Evolutionary conservation across 2,113 vertebrate genomes (phyloP), one percentile per base, ranked within the genome.

Genomic region (Puffinus mauretanicus): DNA sequence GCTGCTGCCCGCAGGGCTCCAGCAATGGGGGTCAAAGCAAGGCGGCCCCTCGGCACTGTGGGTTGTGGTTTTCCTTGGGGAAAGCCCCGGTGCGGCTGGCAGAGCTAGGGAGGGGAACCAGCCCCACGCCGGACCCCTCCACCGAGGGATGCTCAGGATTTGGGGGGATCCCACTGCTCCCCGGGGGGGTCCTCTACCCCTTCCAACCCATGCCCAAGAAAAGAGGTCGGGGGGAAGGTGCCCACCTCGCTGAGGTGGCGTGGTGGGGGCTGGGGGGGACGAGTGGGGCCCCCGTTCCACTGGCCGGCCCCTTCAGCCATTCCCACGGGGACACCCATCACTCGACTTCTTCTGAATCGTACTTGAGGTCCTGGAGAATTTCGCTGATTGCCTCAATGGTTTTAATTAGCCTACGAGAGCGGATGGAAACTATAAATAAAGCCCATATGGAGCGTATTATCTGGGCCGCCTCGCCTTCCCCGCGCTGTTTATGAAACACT

Each of bases 321-420:
- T 96, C 93, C 94, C 96, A 79, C 49, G 80, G 94, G 97, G 97
- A 92, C 94, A 76, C 94, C 96, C 97, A 96, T 99, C 98, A 99
- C 94, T 99, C 98, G 22, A 91, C 97, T 97, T 99, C 99, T 97
- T 99, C 99, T 6, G 99, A 99, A 98, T 99, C 99, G 88, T 99
- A 99, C 97, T 99, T 99, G 96, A 99, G 99, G 97, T 99, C 99
- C 98, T 99, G 99, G 97, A 99, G 98, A 98, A 99, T 98, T 98
- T 99, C 98, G 93, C 98, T 99, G 98, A 99, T 98, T 94, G 98
- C 98, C 93, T 99, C 99, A 96, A 99, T 98, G 98, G 98, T 99
- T 98, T 99, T 99, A 98, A 99, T 99, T 98, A 99, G 98, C 97
- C 99, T 99, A 98, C 38, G 95, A 97, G 97, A 98, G 97, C 95